Percentiles rank a stretch among this genome's conserved stretches.
Conservation (phyloP, 2,888 invertebrate species). For the Acronicta leporina region DNA sequence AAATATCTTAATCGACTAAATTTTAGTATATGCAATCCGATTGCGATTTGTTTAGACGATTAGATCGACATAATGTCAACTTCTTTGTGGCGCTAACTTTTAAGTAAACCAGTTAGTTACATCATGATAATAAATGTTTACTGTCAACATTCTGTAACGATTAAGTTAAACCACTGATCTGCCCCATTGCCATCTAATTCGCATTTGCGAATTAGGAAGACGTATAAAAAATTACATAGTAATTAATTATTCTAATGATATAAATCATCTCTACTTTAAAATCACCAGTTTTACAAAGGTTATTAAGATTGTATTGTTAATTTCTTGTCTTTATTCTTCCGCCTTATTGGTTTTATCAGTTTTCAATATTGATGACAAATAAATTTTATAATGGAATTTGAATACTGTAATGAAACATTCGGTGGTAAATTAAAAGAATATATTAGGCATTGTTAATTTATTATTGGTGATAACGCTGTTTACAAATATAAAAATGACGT, state of each 20-base stretch:
- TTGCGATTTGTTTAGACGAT: constrained; percentile 39
- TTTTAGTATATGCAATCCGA: constrained; percentile 26
- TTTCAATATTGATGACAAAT: constrained; percentile 33
- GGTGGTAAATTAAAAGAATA: constrained; percentile 21
- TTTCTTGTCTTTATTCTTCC: constrained; percentile 37
- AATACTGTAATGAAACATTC: constrained; percentile 30
- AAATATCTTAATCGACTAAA: constrained; percentile 25
- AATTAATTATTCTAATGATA: neutral
- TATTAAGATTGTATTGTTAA: constrained; percentile 23
- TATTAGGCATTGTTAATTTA: constrained; percentile 21
- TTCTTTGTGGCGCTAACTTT: constrained; percentile 8
- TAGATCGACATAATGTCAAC: constrained; percentile 28
- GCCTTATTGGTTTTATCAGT: constrained; percentile 28
- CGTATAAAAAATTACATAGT: neutral
- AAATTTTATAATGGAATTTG: constrained; percentile 19
- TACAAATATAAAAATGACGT: neutral
- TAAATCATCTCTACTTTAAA: constrained; percentile 22
- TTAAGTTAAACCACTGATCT: too few relatives aligned
- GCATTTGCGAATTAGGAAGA: too few relatives aligned
- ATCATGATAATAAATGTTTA: neutral
- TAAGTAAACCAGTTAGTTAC: constrained; percentile 2
- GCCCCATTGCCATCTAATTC: too few relatives aligned
- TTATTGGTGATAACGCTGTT: constrained; percentile 12
- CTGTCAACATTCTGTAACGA: too few relatives aligned
- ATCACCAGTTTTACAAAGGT: constrained; percentile 7